Evolutionary conservation across 2,888 invertebrate species (phyloP).

Genomic region (Biston betularia): DNA sequence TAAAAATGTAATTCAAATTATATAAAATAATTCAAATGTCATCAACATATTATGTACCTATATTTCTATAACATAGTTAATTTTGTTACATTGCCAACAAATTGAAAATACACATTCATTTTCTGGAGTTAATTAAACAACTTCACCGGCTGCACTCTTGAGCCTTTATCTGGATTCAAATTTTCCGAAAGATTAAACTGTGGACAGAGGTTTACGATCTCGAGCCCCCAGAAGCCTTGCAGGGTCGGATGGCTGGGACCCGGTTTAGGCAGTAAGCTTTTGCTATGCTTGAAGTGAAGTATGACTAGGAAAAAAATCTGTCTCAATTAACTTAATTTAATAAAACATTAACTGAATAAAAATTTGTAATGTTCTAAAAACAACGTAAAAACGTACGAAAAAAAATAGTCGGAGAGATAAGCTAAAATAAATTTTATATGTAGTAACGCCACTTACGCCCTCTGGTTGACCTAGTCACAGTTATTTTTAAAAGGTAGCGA

Average conservation of each 20-base stretch:
- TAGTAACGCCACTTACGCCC: constrained; percentile 30
- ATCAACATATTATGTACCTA: no score
- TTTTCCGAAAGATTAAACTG: constrained; percentile 71
- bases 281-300: constrained; percentile 24
- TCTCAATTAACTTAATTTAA: background rate
- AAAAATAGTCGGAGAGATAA: background rate
- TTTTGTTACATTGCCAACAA: constrained; percentile 16
- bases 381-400: no score
- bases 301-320: background rate
- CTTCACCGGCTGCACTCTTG: constrained; percentile 48
- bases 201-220: constrained; percentile 67
- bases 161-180: constrained; percentile 64
- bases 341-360: background rate
- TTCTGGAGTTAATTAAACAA: constrained; percentile 61
- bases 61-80: no score
- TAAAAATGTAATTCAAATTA: no score
- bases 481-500: constrained; percentile 17
- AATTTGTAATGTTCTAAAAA: background rate
- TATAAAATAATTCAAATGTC: no score
- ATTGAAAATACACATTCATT: constrained; percentile 46
- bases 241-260: constrained; percentile 33
- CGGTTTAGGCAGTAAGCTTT: constrained; percentile 21
- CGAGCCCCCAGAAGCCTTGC: constrained; percentile 58
- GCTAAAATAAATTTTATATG: background rate
- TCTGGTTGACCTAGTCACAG: constrained; percentile 29